A percentile compares a stretch with the other conserved stretches of the same genome.
Conservation (phyloP, 2,888 invertebrate species). For the Hyposoter didymator region DNA sequence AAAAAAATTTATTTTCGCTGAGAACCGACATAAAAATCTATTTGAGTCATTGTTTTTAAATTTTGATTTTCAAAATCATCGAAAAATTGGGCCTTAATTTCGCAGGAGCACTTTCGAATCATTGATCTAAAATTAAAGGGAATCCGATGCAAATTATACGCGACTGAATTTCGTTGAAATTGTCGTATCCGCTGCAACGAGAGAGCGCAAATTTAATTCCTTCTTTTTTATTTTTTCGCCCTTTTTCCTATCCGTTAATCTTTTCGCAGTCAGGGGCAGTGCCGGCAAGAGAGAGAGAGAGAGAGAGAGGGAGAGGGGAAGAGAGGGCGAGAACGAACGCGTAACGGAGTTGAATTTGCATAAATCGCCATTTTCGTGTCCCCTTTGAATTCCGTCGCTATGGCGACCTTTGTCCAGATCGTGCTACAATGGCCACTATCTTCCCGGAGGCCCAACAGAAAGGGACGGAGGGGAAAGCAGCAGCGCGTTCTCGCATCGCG, state of each 20-base stretch:
- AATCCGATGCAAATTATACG: conserved; percentile 12
- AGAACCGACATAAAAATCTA: not conserved
- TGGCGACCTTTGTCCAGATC: conserved; percentile 83
- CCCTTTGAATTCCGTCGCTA: conserved; percentile 82
- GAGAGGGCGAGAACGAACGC: conserved; percentile 53
- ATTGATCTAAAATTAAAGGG: not conserved
- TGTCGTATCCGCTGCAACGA: conserved; percentile 65
- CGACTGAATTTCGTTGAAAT: conserved; percentile 43
- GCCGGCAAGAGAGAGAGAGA: conserved; percentile 14
- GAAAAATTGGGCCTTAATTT: not conserved
- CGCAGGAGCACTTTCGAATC: not conserved
- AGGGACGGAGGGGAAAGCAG: conserved; percentile 42
- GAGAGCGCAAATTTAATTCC: conserved; percentile 57
- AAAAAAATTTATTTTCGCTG: not conserved
- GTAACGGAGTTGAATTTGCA: conserved; percentile 79
- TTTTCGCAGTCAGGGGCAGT: conserved; percentile 50
- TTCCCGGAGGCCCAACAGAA: conserved; percentile 67
- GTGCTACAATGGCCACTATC: conserved; percentile 82
- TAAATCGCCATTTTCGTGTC: conserved; percentile 81
- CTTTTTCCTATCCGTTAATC: conserved; percentile 65
- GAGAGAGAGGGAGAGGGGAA: conserved; percentile 34
- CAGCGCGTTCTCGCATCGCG: conserved; percentile 55
- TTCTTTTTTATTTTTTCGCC: conserved; percentile 34
- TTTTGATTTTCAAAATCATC: not conserved
- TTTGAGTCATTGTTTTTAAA: not conserved